Percentiles rank a stretch among this genome's conserved stretches.
These are phyloP conservation scores for Macropodus opercularis DNA, from an alignment of 2,797 vertebrate genomes.

Conservation along the genomic window DNA sequence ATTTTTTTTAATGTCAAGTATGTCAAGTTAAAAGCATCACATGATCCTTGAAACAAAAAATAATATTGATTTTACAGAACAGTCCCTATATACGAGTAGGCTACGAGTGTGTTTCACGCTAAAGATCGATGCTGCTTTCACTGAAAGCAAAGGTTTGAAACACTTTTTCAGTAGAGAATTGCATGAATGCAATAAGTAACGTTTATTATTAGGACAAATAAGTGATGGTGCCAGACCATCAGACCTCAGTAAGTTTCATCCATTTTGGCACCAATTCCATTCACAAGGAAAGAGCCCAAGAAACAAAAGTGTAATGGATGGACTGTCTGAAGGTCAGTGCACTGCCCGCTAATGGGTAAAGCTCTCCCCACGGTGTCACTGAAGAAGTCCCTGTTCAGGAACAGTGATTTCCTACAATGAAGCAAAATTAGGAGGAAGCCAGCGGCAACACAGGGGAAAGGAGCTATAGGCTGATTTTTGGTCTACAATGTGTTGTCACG, in stretches of 20 bases:
- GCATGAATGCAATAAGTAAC: no score
- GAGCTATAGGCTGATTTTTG: constrained; percentile 31
- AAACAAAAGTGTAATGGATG: constrained; percentile 62
- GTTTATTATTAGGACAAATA: constrained; percentile 1
- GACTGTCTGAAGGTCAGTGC: constrained; percentile 69
- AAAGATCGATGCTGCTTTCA: not conserved
- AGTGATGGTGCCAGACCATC: no score
- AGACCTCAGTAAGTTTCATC: constrained; percentile 23
- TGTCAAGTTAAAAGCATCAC: constrained; percentile 16
- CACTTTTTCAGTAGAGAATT: no score
- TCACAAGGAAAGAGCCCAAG: constrained; percentile 45
- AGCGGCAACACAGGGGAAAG: constrained; percentile 15
- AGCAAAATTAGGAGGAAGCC: constrained; percentile 57
- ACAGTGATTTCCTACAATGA: constrained; percentile 69
- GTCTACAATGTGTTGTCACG: constrained; percentile 22
- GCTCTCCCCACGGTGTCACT: constrained; percentile 56
- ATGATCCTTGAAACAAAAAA: no score
- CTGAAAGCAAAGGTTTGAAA: no score
- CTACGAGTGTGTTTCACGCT: not conserved
- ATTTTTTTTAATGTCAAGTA: constrained; percentile 4
- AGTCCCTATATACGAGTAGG: no score
- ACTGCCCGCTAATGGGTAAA: constrained; percentile 69
- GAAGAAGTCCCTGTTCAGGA: constrained; percentile 65
- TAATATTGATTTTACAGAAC: no score
- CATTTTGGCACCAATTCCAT: constrained; percentile 30